Evolutionary conservation across 2,797 vertebrate species (phyloP).

Genomic region (Enteromius anoplus): DNA sequence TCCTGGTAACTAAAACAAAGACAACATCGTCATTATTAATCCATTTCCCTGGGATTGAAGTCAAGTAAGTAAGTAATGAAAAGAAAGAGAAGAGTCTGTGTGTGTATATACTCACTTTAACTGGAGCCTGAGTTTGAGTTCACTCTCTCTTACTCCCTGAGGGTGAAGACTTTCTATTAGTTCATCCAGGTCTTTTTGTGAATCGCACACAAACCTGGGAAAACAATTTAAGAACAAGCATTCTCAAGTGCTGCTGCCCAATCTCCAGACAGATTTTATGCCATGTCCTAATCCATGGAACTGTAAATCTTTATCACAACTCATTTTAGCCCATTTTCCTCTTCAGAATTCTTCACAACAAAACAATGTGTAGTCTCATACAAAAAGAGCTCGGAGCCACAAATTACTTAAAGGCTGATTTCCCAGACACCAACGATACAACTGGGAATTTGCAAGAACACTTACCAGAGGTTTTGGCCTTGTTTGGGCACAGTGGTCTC

Average conservation of each 20-base stretch:
- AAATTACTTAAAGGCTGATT: background rate
- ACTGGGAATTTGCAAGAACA: background rate
- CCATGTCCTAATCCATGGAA: background rate
- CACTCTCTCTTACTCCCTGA: conserved; percentile 92
- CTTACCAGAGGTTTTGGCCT: conserved; percentile 96
- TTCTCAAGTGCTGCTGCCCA: background rate
- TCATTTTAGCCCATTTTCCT: background rate
- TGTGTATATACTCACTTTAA: conserved; percentile 76
- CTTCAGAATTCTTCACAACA: background rate
- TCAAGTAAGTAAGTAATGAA: background rate
- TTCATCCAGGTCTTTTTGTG: conserved; percentile 87
- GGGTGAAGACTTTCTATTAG: conserved; percentile 88
- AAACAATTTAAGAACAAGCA: conserved; percentile 19
- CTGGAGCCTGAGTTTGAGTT: conserved; percentile 87
- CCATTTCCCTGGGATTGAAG: background rate
- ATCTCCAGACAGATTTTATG: background rate
- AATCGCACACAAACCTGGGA: conserved; percentile 92
- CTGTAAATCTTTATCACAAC: background rate
- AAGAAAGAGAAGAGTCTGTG: background rate
- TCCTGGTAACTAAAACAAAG: conserved; percentile 86
- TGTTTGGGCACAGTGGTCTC: conserved; percentile 93
- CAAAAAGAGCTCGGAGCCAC: background rate
- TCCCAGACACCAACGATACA: conserved; percentile 14
- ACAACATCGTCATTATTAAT: background rate
- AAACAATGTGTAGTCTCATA: background rate